Evolutionary conservation across 2,888 invertebrate genomes (phyloP).

Genomic region (Pandemis corylana): DNA sequence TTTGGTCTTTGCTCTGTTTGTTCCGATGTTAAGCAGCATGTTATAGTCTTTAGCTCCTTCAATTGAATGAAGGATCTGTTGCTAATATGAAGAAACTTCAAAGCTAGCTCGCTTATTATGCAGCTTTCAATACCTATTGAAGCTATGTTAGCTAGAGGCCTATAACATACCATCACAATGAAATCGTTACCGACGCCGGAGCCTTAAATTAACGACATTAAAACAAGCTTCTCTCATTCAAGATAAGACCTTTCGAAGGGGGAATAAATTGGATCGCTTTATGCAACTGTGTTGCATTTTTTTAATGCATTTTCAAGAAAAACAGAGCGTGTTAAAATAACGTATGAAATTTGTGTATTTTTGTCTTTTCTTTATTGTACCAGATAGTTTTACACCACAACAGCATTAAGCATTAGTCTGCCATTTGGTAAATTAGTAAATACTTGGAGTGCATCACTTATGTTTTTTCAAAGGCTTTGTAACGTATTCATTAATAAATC

Average conservation of each 20-base stretch:
- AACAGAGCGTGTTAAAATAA: neutral
- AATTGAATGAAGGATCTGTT: neutral
- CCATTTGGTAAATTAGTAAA: too few relatives aligned
- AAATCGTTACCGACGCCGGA: slow-evolving; percentile 68
- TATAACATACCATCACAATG: slow-evolving; percentile 62
- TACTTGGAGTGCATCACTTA: too few relatives aligned
- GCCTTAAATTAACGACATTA: slow-evolving; percentile 78
- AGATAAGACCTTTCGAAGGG: slow-evolving; percentile 76
- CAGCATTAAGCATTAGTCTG: too few relatives aligned
- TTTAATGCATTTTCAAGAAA: neutral
- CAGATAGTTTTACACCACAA: too few relatives aligned
- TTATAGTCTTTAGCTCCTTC: too few relatives aligned
- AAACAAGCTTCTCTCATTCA: slow-evolving; percentile 78
- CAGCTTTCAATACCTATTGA: slow-evolving; percentile 49
- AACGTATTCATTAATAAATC: too few relatives aligned
- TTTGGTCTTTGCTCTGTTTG: too few relatives aligned
- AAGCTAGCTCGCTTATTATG: slow-evolving; percentile 39
- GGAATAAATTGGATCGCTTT: slow-evolving; percentile 71
- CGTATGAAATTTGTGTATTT: neutral
- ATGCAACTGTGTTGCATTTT: slow-evolving; percentile 52
- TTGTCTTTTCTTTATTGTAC: too few relatives aligned
- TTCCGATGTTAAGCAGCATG: too few relatives aligned
- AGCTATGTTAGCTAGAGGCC: slow-evolving; percentile 39
- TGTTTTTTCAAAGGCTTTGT: too few relatives aligned
- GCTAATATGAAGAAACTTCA: slow-evolving; percentile 7